phyloP scores from a whole-genome alignment of 2,888 invertebrate species.

The Gryllus longicercus region DNA sequence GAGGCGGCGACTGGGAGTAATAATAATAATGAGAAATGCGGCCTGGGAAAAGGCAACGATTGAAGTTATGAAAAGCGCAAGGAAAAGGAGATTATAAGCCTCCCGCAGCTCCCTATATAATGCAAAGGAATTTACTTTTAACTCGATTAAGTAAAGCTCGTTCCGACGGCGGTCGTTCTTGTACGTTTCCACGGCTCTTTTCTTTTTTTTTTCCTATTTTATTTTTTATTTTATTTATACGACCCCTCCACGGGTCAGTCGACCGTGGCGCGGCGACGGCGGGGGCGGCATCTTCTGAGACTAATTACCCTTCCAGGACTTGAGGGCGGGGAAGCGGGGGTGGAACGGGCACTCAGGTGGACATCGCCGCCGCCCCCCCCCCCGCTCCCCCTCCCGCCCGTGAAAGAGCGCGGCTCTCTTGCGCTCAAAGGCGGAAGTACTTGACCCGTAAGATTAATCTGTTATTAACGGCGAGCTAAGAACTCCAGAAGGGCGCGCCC shows the following conservation, averaged over 20 bases:
- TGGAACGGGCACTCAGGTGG: background rate
- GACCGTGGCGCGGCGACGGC: background rate
- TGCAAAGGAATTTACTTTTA: conserved; percentile 38
- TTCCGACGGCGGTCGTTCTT: background rate
- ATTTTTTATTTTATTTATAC: conserved; percentile 2
- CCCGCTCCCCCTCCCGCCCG: background rate
- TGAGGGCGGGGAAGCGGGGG: background rate
- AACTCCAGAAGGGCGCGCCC: background rate
- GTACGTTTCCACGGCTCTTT: background rate
- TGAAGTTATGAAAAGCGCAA: conserved; percentile 31
- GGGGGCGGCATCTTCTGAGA: background rate
- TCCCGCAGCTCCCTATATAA: background rate
- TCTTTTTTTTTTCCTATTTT: background rate
- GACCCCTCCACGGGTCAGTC: conserved; percentile 9
- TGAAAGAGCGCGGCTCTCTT: background rate
- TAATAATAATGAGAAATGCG: conserved; percentile 17
- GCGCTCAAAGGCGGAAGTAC: background rate
- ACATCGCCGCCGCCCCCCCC: background rate
- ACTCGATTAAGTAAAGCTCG: conserved; percentile 35
- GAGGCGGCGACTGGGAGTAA: conserved; percentile 5
- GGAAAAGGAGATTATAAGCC: conserved; percentile 29
- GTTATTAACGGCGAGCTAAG: conserved; percentile 17
- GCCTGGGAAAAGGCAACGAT: conserved; percentile 26
- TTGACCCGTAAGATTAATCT: conserved; percentile 17
- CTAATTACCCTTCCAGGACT: background rate